Base-by-base conservation (phyloP, 2,113 vertebrate species). In the Python bivittatus region DNA sequence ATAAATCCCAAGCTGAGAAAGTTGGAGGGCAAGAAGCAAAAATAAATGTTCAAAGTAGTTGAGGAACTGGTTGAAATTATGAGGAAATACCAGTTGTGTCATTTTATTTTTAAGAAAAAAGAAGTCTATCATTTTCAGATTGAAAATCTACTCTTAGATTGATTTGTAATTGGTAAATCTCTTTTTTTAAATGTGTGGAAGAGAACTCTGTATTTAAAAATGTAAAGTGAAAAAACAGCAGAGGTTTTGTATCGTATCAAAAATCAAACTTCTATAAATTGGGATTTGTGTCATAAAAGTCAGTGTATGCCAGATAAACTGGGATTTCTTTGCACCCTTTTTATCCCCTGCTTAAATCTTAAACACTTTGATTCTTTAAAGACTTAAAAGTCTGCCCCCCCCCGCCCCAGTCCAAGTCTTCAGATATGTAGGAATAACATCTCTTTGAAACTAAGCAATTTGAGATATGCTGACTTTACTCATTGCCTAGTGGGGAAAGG, bases 381-480 rank as follows among this genome's bases (percentile, higher is more conserved):
- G 22, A 27, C 83, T 94, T 56, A 88, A 92, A 17, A 88, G 38
- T 60, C 15, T 42, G 3, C 2, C 20, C 52, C 1, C 29, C 25
- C 33, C 3, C n/a, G 4, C 22, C 11, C 25, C 57, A 2, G 13
- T n/a, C 90, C 84, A 20, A 84, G 90, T 72, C 94, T 92, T 93
- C 93, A 91, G 27, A 93, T 25, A 53, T 85, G 38, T 0, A 57
- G 48, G 12, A 94, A 57, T n/a, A 94, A 90, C 13, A 11, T 91
- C 95, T 38, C 93, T 96, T 95, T 96, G 94, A 93, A 95, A 94
- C 44, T 17, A 93, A 91, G 94, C 93, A 93, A 94, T 93, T 95
- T 91, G 90, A 93, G 94, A 90, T 89, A 88, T 84, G 2, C 0
- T 56, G 92, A 90, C 84, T 64, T 92, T 90, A 93, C 85, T 44